A percentile compares a stretch with the other conserved stretches of the same genome.
Evolutionary conservation across 2,888 invertebrate species (phyloP).

Genomic region (Choristoneura rosaceana): DNA sequence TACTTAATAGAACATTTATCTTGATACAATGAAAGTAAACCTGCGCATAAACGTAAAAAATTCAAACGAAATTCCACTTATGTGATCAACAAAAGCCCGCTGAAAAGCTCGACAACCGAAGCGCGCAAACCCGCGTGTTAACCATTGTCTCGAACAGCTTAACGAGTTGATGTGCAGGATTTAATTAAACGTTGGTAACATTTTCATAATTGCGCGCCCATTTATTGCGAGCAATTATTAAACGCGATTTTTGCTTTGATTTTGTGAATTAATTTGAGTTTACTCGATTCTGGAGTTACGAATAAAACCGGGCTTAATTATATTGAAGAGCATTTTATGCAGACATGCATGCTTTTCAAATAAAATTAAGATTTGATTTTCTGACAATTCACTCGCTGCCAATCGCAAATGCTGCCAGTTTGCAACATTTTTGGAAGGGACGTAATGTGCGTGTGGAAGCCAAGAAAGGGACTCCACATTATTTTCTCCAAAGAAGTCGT

Average conservation of each 20-base stretch:
- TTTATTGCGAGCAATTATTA: slow-evolving; percentile 31
- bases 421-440: too few species aligned
- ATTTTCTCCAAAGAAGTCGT: too few species aligned
- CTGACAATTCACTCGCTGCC: too few species aligned
- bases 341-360: too few species aligned
- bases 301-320: neutral
- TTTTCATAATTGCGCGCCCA: slow-evolving; percentile 26
- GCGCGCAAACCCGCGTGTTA: slow-evolving; percentile 7
- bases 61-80: neutral
- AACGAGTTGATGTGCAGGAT: slow-evolving; percentile 18
- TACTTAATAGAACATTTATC: neutral
- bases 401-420: too few species aligned
- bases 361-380: too few species aligned
- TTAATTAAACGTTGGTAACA: slow-evolving; percentile 28
- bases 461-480: too few species aligned
- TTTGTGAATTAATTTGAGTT: slow-evolving; percentile 20
- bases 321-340: neutral
- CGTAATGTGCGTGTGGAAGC: too few species aligned
- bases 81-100: neutral
- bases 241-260: slow-evolving; percentile 18
- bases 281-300: neutral
- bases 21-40: neutral
- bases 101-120: neutral
- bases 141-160: slow-evolving; percentile 10
- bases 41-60: neutral